Evolutionary conservation across 2,888 invertebrate genomes (phyloP).

Genomic region (Phortica okadai): DNA sequence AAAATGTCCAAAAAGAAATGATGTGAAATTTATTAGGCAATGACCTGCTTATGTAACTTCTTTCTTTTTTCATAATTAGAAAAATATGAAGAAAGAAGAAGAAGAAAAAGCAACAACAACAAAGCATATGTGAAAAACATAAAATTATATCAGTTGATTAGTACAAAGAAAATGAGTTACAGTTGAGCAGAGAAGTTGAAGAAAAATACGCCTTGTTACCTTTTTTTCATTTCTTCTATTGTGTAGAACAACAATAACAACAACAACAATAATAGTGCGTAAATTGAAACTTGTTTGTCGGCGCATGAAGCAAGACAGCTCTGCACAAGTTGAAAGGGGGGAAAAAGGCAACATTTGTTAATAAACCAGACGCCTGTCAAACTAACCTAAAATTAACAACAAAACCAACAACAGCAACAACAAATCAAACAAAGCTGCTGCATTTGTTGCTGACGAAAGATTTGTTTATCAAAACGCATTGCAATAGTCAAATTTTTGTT

Average conservation of each 20-base stretch:
- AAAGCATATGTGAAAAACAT: too few relatives aligned
- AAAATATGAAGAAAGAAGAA: not conserved
- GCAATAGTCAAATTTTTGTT: conserved; percentile 6
- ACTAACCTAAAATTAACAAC: not conserved
- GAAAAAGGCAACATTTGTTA: too few relatives aligned
- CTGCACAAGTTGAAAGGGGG: too few relatives aligned
- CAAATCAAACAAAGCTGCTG: conserved; percentile 14
- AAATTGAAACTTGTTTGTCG: too few relatives aligned
- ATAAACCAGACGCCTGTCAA: too few relatives aligned
- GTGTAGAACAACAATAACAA: too few relatives aligned
- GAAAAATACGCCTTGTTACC: not conserved
- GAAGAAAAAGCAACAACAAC: not conserved
- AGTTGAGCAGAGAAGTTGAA: not conserved
- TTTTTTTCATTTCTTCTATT: not conserved
- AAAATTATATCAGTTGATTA: conserved; percentile 5
- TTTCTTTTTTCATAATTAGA: not conserved
- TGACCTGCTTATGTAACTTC: not conserved
- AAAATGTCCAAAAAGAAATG: conserved; percentile 15
- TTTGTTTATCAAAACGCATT: conserved; percentile 13
- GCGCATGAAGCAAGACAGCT: too few relatives aligned
- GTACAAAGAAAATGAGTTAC: not conserved
- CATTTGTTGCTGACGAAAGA: conserved; percentile 2
- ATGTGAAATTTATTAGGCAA: not conserved
- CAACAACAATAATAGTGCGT: too few relatives aligned
- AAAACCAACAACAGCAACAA: conserved; percentile 14